phyloP scores from a whole-genome alignment of 2,888 invertebrate genomes.

The Sinohyriopsis cumingii region DNA sequence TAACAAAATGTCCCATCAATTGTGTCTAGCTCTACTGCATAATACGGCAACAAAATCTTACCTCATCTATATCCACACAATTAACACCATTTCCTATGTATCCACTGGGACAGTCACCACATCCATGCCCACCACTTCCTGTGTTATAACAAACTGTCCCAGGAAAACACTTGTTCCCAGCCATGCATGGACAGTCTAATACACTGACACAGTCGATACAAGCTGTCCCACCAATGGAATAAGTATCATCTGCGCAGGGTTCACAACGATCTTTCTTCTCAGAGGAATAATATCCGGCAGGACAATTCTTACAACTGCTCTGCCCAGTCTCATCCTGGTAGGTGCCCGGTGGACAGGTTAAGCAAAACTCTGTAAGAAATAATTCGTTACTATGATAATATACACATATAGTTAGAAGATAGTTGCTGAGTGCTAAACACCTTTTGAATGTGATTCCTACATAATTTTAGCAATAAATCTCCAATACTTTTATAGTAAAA shows the following conservation, averaged over 20 bases:
- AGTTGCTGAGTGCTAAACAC: too few species aligned
- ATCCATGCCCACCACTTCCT: conserved; percentile 35
- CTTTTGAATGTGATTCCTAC: too few species aligned
- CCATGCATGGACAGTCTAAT: conserved; percentile 52
- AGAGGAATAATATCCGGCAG: conserved; percentile 48
- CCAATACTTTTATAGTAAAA: too few species aligned
- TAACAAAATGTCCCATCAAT: too few species aligned
- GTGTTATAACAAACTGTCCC: conserved; percentile 46
- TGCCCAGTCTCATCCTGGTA: conserved; percentile 52
- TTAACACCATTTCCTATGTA: conserved; percentile 53
- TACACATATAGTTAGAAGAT: too few species aligned
- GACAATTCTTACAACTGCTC: conserved; percentile 45
- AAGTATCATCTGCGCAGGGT: conserved; percentile 48
- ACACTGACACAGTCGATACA: conserved; percentile 42
- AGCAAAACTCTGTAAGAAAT: conserved; percentile 47
- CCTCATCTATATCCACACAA: conserved; percentile 64
- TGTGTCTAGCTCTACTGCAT: too few species aligned
- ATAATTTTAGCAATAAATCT: too few species aligned
- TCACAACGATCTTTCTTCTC: conserved; percentile 50
- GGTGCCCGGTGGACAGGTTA: conserved; percentile 49
- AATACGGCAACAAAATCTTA: conserved; percentile 11
- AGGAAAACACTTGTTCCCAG: conserved; percentile 35
- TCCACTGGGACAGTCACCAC: conserved; percentile 53
- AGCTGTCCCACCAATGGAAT: conserved; percentile 36
- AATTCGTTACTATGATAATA: too few species aligned